Evolutionary conservation across 2,113 vertebrate genomes (phyloP).

Genomic region (Leucoraja erinaceus): DNA sequence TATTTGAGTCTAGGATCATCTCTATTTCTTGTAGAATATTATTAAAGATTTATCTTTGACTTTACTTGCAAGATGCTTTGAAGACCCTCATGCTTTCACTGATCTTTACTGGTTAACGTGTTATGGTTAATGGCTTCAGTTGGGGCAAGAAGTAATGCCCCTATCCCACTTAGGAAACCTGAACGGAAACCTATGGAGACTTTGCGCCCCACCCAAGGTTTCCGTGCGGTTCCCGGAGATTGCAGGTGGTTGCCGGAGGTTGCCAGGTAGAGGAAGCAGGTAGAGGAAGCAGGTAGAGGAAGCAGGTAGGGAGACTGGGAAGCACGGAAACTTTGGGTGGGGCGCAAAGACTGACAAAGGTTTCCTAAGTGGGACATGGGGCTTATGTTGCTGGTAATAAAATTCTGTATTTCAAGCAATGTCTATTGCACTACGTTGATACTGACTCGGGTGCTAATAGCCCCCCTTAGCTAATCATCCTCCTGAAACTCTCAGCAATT

Average conservation of each 20-base stretch:
- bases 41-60: background rate
- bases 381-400: slow-evolving; percentile 3
- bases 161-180: too few species aligned
- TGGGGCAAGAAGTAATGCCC: background rate
- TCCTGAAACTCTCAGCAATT: background rate
- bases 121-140: background rate
- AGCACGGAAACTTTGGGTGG: too few species aligned
- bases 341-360: too few species aligned
- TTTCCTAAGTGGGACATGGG: too few species aligned
- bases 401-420: background rate
- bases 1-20: background rate
- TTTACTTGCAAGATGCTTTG: background rate
- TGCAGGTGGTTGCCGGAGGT: too few species aligned
- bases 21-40: background rate
- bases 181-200: too few species aligned
- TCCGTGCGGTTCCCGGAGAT: too few species aligned
- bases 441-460: background rate
- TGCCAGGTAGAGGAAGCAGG: too few species aligned
- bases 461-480: background rate
- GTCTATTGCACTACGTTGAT: background rate
- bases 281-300: too few species aligned
- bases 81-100: background rate
- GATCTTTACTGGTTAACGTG: background rate
- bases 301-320: too few species aligned
- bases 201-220: too few species aligned